Percentiles rank a stretch among this genome's conserved stretches.
Conservation (phyloP, 2,888 invertebrate genomes). For the Oxycera nigricornis region DNA sequence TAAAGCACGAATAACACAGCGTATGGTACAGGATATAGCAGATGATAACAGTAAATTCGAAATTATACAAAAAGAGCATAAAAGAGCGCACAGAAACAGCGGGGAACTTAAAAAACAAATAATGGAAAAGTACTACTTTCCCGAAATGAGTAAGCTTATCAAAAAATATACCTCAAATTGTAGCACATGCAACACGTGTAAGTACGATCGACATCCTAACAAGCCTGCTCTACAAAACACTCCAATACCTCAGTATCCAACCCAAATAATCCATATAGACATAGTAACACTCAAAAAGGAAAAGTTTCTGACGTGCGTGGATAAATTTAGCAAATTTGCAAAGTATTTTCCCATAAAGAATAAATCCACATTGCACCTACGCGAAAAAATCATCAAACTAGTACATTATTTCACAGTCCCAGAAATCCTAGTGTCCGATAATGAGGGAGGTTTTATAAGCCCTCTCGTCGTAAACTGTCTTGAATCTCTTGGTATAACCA, state of each 20-base stretch:
- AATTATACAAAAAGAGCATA: not conserved
- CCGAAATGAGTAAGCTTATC: slow-evolving; percentile 8
- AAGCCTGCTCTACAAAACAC: too few species aligned
- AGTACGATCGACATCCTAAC: too few species aligned
- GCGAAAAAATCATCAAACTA: slow-evolving; percentile 12
- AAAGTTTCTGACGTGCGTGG: slow-evolving; percentile 6
- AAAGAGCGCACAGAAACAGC: not conserved
- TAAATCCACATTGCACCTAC: slow-evolving; percentile 16
- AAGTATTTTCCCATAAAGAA: slow-evolving; percentile 15
- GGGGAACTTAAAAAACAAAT: not conserved
- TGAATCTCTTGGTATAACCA: slow-evolving; percentile 6
- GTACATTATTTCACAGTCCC: slow-evolving; percentile 37
- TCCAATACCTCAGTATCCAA: slow-evolving; percentile 15
- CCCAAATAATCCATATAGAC: slow-evolving; percentile 16
- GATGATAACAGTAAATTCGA: too few species aligned
- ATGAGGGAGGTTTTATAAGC: slow-evolving; percentile 34
- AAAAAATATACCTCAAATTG: too few species aligned
- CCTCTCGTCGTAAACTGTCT: slow-evolving; percentile 12
- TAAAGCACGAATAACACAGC: not conserved
- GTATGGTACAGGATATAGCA: too few species aligned
- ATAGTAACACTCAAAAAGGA: not conserved
- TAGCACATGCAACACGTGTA: too few species aligned
- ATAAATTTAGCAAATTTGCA: slow-evolving; percentile 8
- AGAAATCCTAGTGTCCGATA: slow-evolving; percentile 11
- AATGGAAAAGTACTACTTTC: slow-evolving; percentile 29